Percentiles rank a stretch among this genome's conserved stretches.
phyloP scores from a whole-genome alignment of 2,113 vertebrate species.

The Zingel zingel region DNA sequence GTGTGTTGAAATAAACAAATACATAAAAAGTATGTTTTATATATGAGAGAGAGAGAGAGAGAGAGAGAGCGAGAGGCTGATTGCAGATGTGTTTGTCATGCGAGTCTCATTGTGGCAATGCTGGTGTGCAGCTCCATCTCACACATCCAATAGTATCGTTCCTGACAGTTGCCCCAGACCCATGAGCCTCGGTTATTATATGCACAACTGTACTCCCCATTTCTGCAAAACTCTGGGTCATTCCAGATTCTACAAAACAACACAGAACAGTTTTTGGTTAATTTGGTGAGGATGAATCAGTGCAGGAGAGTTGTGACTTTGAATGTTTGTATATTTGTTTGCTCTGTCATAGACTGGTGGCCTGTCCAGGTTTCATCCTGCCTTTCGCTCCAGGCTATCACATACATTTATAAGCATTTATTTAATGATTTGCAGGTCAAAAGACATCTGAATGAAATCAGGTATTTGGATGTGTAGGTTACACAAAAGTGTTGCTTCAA shows the following conservation, averaged over 20 bases:
- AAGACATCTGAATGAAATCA: background rate
- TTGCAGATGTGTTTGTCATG: background rate
- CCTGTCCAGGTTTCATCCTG: background rate
- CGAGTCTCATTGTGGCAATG: rapidly evolving
- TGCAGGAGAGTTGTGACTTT: background rate
- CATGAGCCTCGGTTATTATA: rapidly evolving
- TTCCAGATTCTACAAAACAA: background rate
- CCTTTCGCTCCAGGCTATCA: background rate
- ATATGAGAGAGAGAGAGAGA: too few relatives aligned
- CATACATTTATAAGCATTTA: too few relatives aligned
- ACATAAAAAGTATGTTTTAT: too few relatives aligned
- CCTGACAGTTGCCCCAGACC: rapidly evolving
- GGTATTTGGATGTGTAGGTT: background rate
- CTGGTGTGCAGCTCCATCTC: slow-evolving; percentile 5
- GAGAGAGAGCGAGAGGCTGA: too few relatives aligned
- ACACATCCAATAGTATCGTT: background rate
- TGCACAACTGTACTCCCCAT: background rate
- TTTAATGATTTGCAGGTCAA: too few relatives aligned
- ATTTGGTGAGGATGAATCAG: background rate
- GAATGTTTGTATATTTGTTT: background rate
- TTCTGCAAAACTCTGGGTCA: rapidly evolving
- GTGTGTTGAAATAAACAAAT: too few relatives aligned
- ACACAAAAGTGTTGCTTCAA: background rate
- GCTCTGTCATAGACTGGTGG: background rate
- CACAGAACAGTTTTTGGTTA: background rate